A percentile compares a stretch with the other conserved stretches of the same genome.
Evolutionary conservation across 2,113 vertebrate genomes (phyloP).

Genomic region (Psilopogon haemacephalus): DNA sequence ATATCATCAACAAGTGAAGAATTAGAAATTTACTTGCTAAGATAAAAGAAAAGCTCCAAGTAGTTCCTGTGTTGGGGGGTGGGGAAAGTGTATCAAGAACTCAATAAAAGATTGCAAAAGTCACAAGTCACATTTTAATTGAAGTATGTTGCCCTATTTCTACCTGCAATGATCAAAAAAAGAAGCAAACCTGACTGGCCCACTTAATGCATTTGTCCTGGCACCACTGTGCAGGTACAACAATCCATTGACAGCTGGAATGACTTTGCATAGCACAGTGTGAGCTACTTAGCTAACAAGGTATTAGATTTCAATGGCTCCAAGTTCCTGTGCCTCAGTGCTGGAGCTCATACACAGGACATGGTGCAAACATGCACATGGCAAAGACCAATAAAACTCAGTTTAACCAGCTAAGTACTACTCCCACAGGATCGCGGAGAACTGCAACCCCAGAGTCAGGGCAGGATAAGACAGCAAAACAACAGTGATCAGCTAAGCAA

Average conservation of each 20-base stretch:
- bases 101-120: neutral
- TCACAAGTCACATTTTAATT: neutral
- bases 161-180: neutral
- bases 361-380: neutral
- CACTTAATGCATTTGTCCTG: fast-evolving
- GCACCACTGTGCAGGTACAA: fast-evolving
- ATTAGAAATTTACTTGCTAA: too few species aligned
- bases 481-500: neutral
- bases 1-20: neutral
- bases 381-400: neutral
- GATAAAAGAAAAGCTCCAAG: neutral
- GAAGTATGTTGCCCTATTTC: neutral
- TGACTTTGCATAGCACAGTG: neutral
- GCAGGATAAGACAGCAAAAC: neutral
- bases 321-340: neutral
- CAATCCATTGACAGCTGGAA: fast-evolving
- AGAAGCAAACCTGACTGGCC: neutral
- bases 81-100: neutral
- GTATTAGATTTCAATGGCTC: fast-evolving
- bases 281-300: fast-evolving
- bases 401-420: neutral
- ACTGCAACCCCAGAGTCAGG: neutral
- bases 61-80: neutral
- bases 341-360: fast-evolving
- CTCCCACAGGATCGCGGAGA: neutral